Evolutionary conservation across 2,113 vertebrate genomes (phyloP).

Genomic region (Podarcis muralis): DNA sequence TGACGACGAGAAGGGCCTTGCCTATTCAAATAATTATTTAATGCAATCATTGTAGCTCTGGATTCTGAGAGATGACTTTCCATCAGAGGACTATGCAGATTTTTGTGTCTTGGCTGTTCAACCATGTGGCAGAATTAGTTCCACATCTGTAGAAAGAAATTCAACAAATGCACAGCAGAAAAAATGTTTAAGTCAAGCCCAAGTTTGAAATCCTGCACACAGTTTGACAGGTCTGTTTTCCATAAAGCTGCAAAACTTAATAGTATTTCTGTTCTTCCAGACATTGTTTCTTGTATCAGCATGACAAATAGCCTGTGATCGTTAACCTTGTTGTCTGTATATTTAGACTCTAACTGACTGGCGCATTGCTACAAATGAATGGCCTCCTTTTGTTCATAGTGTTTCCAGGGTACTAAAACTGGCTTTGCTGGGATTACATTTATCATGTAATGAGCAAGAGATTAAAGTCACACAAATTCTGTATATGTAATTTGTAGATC

Average conservation of each 20-base stretch:
- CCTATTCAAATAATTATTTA: background rate
- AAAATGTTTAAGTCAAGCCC: background rate
- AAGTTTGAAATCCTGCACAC: background rate
- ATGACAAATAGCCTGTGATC: background rate
- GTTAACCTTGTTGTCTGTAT: background rate
- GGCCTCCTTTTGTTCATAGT: background rate
- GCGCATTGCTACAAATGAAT: background rate
- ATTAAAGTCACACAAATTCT: background rate
- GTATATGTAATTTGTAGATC: constrained; percentile 63
- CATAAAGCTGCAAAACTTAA: background rate
- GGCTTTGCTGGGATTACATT: background rate
- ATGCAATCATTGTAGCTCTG: background rate
- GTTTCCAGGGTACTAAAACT: background rate
- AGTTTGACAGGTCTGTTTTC: background rate
- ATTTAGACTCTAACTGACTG: background rate
- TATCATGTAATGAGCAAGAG: background rate
- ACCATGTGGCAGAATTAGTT: background rate
- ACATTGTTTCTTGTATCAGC: background rate
- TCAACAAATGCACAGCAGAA: background rate
- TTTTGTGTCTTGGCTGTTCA: background rate
- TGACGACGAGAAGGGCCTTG: background rate
- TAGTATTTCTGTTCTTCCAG: background rate
- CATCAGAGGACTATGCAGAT: background rate
- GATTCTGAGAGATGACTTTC: background rate
- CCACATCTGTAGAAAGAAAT: background rate